Evolutionary conservation across 2,888 invertebrate species (phyloP).

Genomic region (Heterodera filipjevi): DNA sequence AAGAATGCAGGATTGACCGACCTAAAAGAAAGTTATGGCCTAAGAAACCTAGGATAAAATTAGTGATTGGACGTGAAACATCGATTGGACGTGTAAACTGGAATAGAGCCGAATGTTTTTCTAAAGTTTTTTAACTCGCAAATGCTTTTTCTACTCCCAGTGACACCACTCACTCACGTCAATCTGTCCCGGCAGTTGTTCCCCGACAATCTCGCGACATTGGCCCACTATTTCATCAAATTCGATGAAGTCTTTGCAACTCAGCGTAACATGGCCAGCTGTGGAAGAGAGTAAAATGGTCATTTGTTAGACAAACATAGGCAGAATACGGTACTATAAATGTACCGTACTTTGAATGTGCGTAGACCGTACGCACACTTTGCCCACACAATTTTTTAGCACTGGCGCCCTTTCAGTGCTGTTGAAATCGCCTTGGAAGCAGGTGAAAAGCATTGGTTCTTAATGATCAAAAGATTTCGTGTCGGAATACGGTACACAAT

Average conservation of each 20-base stretch:
- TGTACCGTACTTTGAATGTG: constrained; percentile 10
- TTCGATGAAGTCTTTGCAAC: constrained; percentile 24
- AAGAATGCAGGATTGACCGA: too few relatives aligned
- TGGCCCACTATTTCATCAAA: constrained; percentile 5
- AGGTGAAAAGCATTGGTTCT: not conserved
- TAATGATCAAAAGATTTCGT: not conserved
- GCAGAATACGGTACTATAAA: not conserved
- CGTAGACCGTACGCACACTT: constrained; percentile 13
- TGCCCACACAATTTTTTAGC: constrained; percentile 9
- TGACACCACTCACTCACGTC: not conserved
- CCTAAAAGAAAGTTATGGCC: too few relatives aligned
- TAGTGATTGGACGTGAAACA: too few relatives aligned
- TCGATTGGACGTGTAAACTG: too few relatives aligned
- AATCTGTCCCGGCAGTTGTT: constrained; percentile 20
- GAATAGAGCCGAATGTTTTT: too few relatives aligned
- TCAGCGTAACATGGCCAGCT: constrained; percentile 8
- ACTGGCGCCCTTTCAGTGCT: not conserved
- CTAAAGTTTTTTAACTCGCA: not conserved
- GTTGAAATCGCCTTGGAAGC: constrained; percentile 17
- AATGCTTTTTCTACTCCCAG: not conserved
- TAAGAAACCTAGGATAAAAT: too few relatives aligned
- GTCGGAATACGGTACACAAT: too few relatives aligned
- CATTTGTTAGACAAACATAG: not conserved
- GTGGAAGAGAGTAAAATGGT: constrained; percentile 7
- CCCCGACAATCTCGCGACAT: not conserved